Percentiles rank a stretch among this genome's conserved stretches.
Evolutionary conservation across 2,888 invertebrate species (phyloP).

Genomic region (Pantelozetes paolii): DNA sequence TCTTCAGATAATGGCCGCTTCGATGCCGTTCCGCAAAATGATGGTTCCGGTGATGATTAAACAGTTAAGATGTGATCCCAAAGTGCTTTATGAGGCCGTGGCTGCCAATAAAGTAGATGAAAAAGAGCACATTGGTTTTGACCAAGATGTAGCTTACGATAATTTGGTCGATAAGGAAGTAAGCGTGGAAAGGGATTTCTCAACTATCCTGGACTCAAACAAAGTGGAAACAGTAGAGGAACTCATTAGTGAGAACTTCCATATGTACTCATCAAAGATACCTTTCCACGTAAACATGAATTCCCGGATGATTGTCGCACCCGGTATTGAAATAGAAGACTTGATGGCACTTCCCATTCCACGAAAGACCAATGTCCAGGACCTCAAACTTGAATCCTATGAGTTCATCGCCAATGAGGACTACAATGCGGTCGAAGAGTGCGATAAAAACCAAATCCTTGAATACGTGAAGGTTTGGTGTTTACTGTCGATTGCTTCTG

Average conservation of each 20-base stretch:
- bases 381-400: slow-evolving; percentile 22
- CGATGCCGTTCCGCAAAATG: slow-evolving; percentile 19
- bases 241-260: not conserved
- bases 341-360: slow-evolving; percentile 21
- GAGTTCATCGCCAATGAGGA: slow-evolving; percentile 21
- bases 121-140: slow-evolving; percentile 29
- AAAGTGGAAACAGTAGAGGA: slow-evolving; percentile 4
- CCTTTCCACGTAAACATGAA: slow-evolving; percentile 2
- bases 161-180: slow-evolving; percentile 41
- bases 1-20: slow-evolving; percentile 23
- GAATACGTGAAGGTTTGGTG: slow-evolving; percentile 19
- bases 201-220: not conserved
- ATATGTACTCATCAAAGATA: not conserved
- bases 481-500: not conserved
- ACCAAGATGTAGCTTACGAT: slow-evolving; percentile 44
- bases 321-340: slow-evolving; percentile 29
- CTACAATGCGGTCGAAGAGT: slow-evolving; percentile 1
- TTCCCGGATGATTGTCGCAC: not conserved
- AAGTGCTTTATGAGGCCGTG: slow-evolving; percentile 31
- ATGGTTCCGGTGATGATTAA: slow-evolving; percentile 31
- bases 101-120: not conserved
- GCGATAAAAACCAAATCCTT: not conserved
- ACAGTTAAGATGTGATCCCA: slow-evolving; percentile 32
- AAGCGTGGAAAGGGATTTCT: not conserved
- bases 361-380: not conserved